Conservation (phyloP, 1,140 invertebrate species). For the Schlechtendalia chinensis region DNA sequence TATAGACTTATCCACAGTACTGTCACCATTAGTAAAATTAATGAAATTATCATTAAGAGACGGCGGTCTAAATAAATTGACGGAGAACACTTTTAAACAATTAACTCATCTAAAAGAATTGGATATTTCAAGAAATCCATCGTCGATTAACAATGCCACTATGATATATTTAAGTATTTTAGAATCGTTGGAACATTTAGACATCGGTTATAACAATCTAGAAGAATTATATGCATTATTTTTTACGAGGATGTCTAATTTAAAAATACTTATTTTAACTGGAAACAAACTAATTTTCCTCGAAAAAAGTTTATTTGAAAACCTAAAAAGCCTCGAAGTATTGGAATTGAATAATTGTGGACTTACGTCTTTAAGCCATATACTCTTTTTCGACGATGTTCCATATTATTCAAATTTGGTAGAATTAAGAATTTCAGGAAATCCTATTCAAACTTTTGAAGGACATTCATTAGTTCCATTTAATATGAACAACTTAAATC, state of each 20-base stretch:
- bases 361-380: slow-evolving; percentile 63
- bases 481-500: slow-evolving; percentile 64
- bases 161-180: slow-evolving; percentile 55
- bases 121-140: too few species aligned
- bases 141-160: too few species aligned
- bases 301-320: slow-evolving; percentile 67
- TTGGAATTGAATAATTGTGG: slow-evolving; percentile 70
- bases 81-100: slow-evolving; percentile 63
- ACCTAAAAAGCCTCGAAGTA: slow-evolving; percentile 65
- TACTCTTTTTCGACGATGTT: slow-evolving; percentile 68
- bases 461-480: slow-evolving; percentile 62
- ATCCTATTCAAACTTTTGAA: slow-evolving; percentile 63
- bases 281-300: slow-evolving; percentile 67
- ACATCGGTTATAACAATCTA: slow-evolving; percentile 72
- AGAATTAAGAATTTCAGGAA: slow-evolving; percentile 68
- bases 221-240: slow-evolving; percentile 65
- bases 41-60: slow-evolving; percentile 68
- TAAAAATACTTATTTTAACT: slow-evolving; percentile 66
- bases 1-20: slow-evolving; percentile 65
- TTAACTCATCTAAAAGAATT: too few species aligned
- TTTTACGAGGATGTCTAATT: slow-evolving; percentile 68
- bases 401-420: slow-evolving; percentile 65
- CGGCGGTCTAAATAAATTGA: slow-evolving; percentile 64
- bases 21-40: slow-evolving; percentile 65
- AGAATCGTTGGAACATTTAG: slow-evolving; percentile 66